Evolutionary conservation across 1,140 invertebrate genomes (phyloP), one percentile per base, ranked within the genome.

Genomic region (Aleiodes sp.): DNA sequence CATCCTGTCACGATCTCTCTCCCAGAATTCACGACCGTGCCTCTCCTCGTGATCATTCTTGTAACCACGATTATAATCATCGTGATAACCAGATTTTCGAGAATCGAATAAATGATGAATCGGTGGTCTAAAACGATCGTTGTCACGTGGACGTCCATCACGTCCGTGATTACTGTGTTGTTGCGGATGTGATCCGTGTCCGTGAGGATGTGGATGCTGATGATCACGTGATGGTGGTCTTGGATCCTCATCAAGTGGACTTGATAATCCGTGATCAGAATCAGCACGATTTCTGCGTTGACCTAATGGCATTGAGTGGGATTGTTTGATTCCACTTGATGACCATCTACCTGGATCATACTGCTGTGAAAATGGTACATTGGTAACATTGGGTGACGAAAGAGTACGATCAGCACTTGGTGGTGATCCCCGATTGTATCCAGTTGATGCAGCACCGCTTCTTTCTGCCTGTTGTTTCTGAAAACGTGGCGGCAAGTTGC

Each of bases 401-500:
- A 73, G 56, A 12, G 78, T 74, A 37, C 82, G 78, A 19, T 85
- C 84, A 9, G 80, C 73, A 59, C 74, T 86, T 0, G 84, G 82
- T 41, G 84, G 84, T 59, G 84, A 77, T 6, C 84, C 77, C 14
- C 28, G 28, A 56, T 75, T 86, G 57, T 81, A 81, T 16, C 75
- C 70, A 1, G 63, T 70, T 8, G 29, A 46, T 84, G 74, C 86
- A n/a, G n/a, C n/a, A n/a, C n/a, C n/a, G 80, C 75, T 84, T 85
- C 78, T 84, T 76, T 87, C 72, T 62, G 76, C 82, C 74, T 92
- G 91, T 75, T 94, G 93, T 75, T 92, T 94, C 79, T 94, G 90
- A 83, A 97, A 96, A 41, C 95, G 88, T 35, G 95, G 95, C 31
- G 95, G 94, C 72, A 96, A 87, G 85, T 94, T 93, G 52, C 88